Evolutionary conservation across 1,140 invertebrate genomes (phyloP).

Genomic region (Leptinotarsa defecta): DNA sequence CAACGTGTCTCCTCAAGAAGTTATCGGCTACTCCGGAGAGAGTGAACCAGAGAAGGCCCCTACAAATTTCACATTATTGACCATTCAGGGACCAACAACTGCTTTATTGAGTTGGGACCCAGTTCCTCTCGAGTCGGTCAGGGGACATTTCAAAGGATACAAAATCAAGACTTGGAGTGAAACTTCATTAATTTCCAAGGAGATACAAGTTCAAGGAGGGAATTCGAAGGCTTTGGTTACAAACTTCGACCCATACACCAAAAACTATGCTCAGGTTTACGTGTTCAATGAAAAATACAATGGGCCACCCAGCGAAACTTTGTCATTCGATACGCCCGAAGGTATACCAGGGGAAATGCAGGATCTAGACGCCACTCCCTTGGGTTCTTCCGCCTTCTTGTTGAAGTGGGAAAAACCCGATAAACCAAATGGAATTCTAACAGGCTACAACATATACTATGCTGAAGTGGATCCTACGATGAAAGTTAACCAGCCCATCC

Average conservation of each 20-base stretch:
- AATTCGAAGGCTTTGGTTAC: conserved; percentile 74
- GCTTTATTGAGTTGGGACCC: conserved; percentile 85
- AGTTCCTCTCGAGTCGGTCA: conserved; percentile 74
- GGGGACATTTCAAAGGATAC: conserved; percentile 93
- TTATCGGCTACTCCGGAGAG: conserved; percentile 93
- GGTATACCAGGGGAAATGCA: conserved; percentile 89
- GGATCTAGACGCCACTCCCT: conserved; percentile 76
- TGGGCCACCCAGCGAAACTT: conserved; percentile 83
- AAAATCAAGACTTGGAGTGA: conserved; percentile 95
- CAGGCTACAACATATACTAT: conserved; percentile 92
- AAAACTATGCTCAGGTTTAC: conserved; percentile 87
- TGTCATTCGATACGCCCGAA: conserved; percentile 89
- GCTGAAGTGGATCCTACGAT: conserved; percentile 75
- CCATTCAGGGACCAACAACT: conserved; percentile 73
- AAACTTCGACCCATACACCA: conserved; percentile 87
- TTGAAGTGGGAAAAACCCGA: conserved; percentile 91
- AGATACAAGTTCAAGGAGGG: conserved; percentile 79
- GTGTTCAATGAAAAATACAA: conserved; percentile 90
- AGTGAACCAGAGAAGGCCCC: conserved; percentile 83
- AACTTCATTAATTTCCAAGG: conserved; percentile 62
- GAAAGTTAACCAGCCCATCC: conserved; percentile 58
- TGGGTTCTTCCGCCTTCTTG: conserved; percentile 87
- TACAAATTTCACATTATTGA: conserved; percentile 79
- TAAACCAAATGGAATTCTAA: conserved; percentile 90
- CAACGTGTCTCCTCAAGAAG: conserved; percentile 78